phyloP scores from a whole-genome alignment of 1,140 invertebrate species.

The Choristoneura fumiferana region DNA sequence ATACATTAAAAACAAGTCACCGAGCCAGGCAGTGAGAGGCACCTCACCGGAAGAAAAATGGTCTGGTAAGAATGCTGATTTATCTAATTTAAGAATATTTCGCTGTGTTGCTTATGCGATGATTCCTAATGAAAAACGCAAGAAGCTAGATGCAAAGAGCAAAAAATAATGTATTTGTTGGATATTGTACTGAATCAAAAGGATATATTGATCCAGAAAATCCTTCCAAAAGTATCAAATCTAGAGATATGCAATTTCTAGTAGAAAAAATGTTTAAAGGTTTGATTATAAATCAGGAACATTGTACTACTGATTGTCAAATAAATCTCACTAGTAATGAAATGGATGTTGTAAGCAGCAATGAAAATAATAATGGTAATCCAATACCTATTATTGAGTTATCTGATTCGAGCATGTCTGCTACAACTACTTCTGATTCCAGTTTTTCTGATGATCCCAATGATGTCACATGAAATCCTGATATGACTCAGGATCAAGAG shows the following conservation, averaged over 20 bases:
- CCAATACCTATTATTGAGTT: background rate
- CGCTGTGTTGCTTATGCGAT: slow-evolving; percentile 61
- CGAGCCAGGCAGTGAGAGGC: slow-evolving; percentile 27
- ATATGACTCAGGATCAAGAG: slow-evolving; percentile 1
- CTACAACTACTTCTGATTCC: background rate
- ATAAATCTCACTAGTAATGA: background rate
- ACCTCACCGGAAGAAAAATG: slow-evolving; percentile 59
- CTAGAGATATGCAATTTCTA: slow-evolving; percentile 48
- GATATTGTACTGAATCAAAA: slow-evolving; percentile 58
- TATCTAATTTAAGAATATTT: slow-evolving; percentile 59
- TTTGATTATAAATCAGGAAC: background rate
- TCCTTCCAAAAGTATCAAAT: slow-evolving; percentile 29
- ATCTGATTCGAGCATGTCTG: background rate
- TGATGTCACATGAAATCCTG: slow-evolving; percentile 6
- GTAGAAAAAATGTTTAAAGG: slow-evolving; percentile 29
- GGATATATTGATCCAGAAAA: slow-evolving; percentile 56
- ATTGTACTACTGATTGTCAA: background rate
- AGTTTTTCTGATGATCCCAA: background rate
- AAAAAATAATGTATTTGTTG: slow-evolving; percentile 51
- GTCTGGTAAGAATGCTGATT: slow-evolving; percentile 47
- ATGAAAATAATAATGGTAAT: background rate
- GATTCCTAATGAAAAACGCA: slow-evolving; percentile 50
- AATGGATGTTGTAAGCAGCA: background rate
- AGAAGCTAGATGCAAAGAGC: slow-evolving; percentile 51
- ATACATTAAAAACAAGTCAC: slow-evolving; percentile 20